Evolutionary conservation across 2,797 vertebrate species (phyloP), one percentile per base, ranked within the genome.

Genomic region (Scolopax rusticola): DNA sequence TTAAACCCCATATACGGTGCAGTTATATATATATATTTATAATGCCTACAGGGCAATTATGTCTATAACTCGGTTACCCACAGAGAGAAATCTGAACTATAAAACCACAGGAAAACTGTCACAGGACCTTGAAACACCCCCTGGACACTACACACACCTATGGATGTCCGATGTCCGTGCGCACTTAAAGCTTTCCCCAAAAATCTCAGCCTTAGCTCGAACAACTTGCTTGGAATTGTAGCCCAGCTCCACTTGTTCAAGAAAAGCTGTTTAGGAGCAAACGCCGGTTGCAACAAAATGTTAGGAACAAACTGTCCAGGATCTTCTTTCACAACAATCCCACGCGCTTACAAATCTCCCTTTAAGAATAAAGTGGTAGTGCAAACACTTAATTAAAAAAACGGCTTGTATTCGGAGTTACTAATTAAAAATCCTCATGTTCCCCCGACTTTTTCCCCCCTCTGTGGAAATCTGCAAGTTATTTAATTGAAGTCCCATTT

Each of bases 401-500:
- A 86, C 88, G 45, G 91, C 96, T 97, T 97, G 93, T 96, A 92
- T 98, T 95, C 70, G 90, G 97, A 98, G 97, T 97, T 95, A 96
- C 97, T 98, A 97, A 98, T 98, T 98, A 98, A 98, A 97, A 98
- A 97, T 97, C 95, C 93, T 95, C 96, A 94, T 96, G 97, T 96
- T 97, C 96, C 92, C 96, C 95, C 97, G 96, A 95, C 95, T 93
- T 94, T 95, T 96, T 96, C 95, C 95, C 95, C 96, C 96, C 96
- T 94, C 95, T 95, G 97, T 93, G 96, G 97, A 97, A 95, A 96
- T 97, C 97, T 97, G 96, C 97, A 97, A 97, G 97, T 97, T 96
- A 96, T 98, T 98, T 98, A 98, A 98, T 97, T 97, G 98, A 98
- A 98, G 97, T 92, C 96, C 96, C 94, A 88, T 97, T 98, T 98